These are phyloP conservation scores for Eupithecia pulchellata DNA, from an alignment of 2,888 invertebrate genomes.

Conservation along the genomic window DNA sequence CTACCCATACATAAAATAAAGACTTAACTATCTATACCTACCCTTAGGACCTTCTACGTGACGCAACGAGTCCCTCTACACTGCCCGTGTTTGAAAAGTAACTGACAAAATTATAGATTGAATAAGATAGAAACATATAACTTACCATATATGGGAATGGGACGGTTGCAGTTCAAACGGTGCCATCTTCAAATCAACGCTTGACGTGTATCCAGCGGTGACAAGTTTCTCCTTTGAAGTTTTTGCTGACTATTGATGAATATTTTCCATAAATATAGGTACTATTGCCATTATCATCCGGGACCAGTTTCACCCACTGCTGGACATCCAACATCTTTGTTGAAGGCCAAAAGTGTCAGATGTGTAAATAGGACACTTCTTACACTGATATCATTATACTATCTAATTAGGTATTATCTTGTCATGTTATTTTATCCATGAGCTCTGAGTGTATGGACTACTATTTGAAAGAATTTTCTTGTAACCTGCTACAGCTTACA, in stretches of 20 bases:
- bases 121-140: slow-evolving; percentile 71
- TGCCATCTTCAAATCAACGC: slow-evolving; percentile 76
- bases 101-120: slow-evolving; percentile 63
- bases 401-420: too few relatives aligned
- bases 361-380: too few relatives aligned
- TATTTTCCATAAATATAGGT: neutral
- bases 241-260: neutral
- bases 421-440: too few relatives aligned
- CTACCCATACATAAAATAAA: slow-evolving; percentile 51
- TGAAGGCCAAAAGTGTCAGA: too few relatives aligned
- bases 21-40: slow-evolving; percentile 64
- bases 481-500: neutral
- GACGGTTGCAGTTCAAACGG: slow-evolving; percentile 72
- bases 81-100: slow-evolving; percentile 69
- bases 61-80: slow-evolving; percentile 73
- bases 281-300: too few relatives aligned
- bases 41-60: slow-evolving; percentile 64
- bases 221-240: slow-evolving; percentile 60
- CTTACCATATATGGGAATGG: slow-evolving; percentile 75
- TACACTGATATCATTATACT: too few relatives aligned
- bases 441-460: too few relatives aligned
- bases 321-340: too few relatives aligned
- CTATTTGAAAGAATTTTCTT: neutral
- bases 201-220: slow-evolving; percentile 71
- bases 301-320: too few relatives aligned